Evolutionary conservation across 2,797 vertebrate genomes (phyloP), one percentile per base, ranked within the genome.

Genomic region (Alosa sapidissima): DNA sequence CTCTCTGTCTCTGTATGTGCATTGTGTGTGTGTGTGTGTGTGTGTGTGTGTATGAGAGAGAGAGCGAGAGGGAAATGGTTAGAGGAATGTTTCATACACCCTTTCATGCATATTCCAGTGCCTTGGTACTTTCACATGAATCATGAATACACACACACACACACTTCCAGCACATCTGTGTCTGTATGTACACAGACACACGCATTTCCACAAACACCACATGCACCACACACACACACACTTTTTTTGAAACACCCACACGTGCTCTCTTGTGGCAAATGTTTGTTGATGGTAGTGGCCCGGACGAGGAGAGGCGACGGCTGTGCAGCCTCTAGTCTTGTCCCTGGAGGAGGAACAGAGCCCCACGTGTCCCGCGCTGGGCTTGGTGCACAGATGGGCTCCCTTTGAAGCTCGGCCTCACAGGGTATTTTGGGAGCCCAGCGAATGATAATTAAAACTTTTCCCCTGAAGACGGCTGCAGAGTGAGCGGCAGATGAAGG

Each of bases 321-420:
- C 3, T 72, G 33, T 19, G 62, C 68, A 81, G 75, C 47, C 65
- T 86, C 82, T 58, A 2, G 83, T 81, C 81, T 58, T 7, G 83
- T 83, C 81, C 82, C 84, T 47, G 19, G 82, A 36, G 78, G 51
- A 75, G 54, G 83, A 86, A 82, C 81, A 72, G 65, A 62, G 62
- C 86, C 85, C 82, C 82, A 82, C 84, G 82, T 83, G 81, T 45
- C 11, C 28, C 9, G 78, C 51, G 81, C 58, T 81, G 84, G 82
- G 81, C 86, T 89, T 85, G 87, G 51, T 83, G 81, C 84, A 81
- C 84, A 84, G 85, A 87, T 87, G 82, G 86, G 84, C 68, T 41
- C 13, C 83, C 33, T 85, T 84, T 81, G 45, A 85, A 87, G 45
- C 68, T 41, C 81, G 78, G 81, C 5, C 82, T 85, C 86, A 51